A percentile compares a stretch with the other conserved stretches of the same genome.
Conservation (phyloP, 2,888 invertebrate species). For the Drosophila austrosaltans region DNA sequence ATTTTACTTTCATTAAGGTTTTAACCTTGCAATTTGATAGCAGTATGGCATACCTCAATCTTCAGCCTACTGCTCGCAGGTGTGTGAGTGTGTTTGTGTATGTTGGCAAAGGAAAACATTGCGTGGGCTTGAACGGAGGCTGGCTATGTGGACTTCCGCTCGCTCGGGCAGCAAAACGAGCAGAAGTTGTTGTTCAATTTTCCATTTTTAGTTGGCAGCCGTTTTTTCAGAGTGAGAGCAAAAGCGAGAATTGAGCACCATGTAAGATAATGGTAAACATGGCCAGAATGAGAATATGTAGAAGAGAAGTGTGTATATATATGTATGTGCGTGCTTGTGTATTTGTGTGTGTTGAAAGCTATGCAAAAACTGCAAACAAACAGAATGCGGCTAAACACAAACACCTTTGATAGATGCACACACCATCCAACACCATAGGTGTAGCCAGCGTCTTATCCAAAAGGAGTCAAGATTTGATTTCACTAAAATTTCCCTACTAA, state of each 20-base stretch:
- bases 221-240: slow-evolving; percentile 31
- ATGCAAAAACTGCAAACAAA: slow-evolving; percentile 77
- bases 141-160: slow-evolving; percentile 67
- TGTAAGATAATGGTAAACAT: slow-evolving; percentile 70
- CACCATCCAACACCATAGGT: slow-evolving; percentile 16
- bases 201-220: slow-evolving; percentile 72
- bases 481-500: background rate
- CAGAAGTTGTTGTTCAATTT: slow-evolving; percentile 82
- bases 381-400: slow-evolving; percentile 76
- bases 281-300: slow-evolving; percentile 40
- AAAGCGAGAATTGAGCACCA: slow-evolving; percentile 38
- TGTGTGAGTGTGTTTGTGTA: slow-evolving; percentile 19
- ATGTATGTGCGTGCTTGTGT: slow-evolving; percentile 39
- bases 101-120: slow-evolving; percentile 49
- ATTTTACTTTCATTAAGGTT: slow-evolving; percentile 79
- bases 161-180: slow-evolving; percentile 81
- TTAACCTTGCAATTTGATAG: slow-evolving; percentile 75
- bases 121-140: slow-evolving; percentile 34
- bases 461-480: background rate
- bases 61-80: background rate
- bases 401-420: slow-evolving; percentile 74
- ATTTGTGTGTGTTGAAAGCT: slow-evolving; percentile 56
- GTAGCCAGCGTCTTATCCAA: background rate
- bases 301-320: slow-evolving; percentile 14
- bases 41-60: slow-evolving; percentile 17